Evolutionary conservation across 2,888 invertebrate genomes (phyloP).

Genomic region (Tachystola acroxantha): DNA sequence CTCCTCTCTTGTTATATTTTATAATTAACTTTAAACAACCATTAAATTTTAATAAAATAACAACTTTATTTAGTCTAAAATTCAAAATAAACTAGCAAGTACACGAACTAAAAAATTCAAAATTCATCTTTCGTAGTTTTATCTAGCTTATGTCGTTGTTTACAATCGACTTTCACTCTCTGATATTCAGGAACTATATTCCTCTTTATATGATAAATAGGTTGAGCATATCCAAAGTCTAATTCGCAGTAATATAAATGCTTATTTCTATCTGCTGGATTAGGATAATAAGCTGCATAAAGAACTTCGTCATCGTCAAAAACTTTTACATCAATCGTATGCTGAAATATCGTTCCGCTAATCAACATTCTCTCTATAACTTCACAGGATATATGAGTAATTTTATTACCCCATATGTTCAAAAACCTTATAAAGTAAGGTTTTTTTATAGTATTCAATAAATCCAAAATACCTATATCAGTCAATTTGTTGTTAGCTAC

Average conservation of each 20-base stretch:
- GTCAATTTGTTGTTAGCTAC: constrained; percentile 75
- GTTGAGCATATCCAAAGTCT: constrained; percentile 59
- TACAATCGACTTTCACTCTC: constrained; percentile 47
- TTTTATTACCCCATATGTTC: constrained; percentile 62
- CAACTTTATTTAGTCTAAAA: too few relatives aligned
- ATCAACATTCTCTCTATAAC: constrained; percentile 56
- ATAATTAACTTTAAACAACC: too few relatives aligned
- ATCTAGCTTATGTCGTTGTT: constrained; percentile 48
- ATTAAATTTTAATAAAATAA: too few relatives aligned
- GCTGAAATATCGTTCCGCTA: constrained; percentile 50
- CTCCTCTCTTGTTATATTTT: too few relatives aligned
- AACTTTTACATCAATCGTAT: constrained; percentile 53
- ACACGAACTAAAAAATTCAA: constrained; percentile 21
- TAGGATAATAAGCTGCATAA: constrained; percentile 56
- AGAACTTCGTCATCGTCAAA: constrained; percentile 51
- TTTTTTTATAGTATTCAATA: constrained; percentile 78
- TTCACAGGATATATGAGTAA: constrained; percentile 54
- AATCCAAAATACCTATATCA: constrained; percentile 68
- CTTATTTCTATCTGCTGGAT: constrained; percentile 67
- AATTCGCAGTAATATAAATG: constrained; percentile 75
- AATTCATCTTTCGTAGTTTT: constrained; percentile 42
- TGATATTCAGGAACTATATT: constrained; percentile 38
- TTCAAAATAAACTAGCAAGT: too few relatives aligned
- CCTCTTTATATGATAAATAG: constrained; percentile 55
- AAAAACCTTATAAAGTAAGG: constrained; percentile 51